phyloP scores from a whole-genome alignment of 1,140 invertebrate species.

The Acyrthosiphon pisum region DNA sequence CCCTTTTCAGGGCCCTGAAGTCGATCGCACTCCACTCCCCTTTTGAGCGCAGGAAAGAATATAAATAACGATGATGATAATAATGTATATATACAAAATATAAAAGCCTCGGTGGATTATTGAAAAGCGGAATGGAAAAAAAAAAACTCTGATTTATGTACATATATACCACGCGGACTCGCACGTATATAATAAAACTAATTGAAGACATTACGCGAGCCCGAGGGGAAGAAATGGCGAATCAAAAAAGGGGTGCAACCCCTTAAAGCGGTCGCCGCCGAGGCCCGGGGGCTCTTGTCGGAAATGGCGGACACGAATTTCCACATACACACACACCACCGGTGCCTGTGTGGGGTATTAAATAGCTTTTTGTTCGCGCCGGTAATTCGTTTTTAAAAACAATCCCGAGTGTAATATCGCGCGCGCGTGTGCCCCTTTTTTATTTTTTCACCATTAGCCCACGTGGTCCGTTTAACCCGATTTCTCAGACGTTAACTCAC shows the following conservation, averaged over 20 bases:
- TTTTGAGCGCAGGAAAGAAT: background rate
- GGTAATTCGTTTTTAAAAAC: conserved; percentile 49
- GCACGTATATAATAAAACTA: conserved; percentile 48
- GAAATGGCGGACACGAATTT: conserved; percentile 43
- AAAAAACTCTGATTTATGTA: conserved; percentile 49
- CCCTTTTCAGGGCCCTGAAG: background rate
- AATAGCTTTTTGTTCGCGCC: conserved; percentile 32
- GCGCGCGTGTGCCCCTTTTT: background rate
- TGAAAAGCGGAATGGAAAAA: background rate
- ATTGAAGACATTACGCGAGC: conserved; percentile 51
- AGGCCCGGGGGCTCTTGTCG: background rate
- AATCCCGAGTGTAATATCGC: background rate
- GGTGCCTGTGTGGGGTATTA: background rate
- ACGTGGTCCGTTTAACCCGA: conserved; percentile 39
- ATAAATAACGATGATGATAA: background rate
- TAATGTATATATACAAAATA: background rate
- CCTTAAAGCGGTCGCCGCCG: background rate
- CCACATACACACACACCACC: background rate
- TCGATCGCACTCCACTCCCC: background rate
- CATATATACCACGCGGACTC: background rate
- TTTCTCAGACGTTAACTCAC: background rate
- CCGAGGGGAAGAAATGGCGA: conserved; percentile 36
- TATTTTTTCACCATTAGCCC: background rate
- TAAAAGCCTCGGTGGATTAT: conserved; percentile 16
- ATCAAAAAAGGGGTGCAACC: conserved; percentile 44